Percentiles rank a stretch among this genome's conserved stretches.
Evolutionary conservation across 2,113 vertebrate species (phyloP).

Genomic region (Clinocottus analis): DNA sequence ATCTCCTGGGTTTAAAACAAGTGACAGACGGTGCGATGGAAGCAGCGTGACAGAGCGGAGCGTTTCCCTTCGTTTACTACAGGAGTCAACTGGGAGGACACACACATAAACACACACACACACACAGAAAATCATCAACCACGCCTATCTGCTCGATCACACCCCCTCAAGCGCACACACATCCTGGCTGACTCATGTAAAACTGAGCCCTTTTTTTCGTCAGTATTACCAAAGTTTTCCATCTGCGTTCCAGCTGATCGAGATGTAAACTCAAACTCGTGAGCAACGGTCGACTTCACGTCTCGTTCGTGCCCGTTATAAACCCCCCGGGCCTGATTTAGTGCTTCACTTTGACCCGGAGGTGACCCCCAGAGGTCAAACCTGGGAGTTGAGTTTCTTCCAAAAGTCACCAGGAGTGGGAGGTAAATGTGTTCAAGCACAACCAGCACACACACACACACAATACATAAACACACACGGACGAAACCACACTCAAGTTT

Average conservation of each 20-base stretch:
- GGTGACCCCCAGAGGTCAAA: slow-evolving; percentile 25
- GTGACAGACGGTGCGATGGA: slow-evolving; percentile 38
- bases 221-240: slow-evolving; percentile 17
- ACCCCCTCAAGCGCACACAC: slow-evolving; percentile 54
- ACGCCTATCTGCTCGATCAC: slow-evolving; percentile 55
- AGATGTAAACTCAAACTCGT: not conserved
- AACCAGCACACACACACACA: not conserved
- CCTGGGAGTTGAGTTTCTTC: not conserved
- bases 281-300: no score
- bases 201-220: not conserved
- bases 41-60: slow-evolving; percentile 34
- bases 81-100: slow-evolving; percentile 33
- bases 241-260: not conserved
- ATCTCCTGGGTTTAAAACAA: slow-evolving; percentile 18
- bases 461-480: not conserved
- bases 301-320: not conserved
- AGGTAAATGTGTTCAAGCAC: slow-evolving; percentile 3
- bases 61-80: slow-evolving; percentile 63
- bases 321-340: not conserved
- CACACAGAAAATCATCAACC: slow-evolving; percentile 29
- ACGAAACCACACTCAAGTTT: not conserved
- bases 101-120: slow-evolving; percentile 10
- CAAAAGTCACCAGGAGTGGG: slow-evolving; percentile 9
- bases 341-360: slow-evolving; percentile 20
- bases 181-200: slow-evolving; percentile 69